A percentile compares a stretch with the other conserved stretches of the same genome.
Evolutionary conservation across 2,888 invertebrate genomes (phyloP).

Genomic region (Amphipoea lucens): DNA sequence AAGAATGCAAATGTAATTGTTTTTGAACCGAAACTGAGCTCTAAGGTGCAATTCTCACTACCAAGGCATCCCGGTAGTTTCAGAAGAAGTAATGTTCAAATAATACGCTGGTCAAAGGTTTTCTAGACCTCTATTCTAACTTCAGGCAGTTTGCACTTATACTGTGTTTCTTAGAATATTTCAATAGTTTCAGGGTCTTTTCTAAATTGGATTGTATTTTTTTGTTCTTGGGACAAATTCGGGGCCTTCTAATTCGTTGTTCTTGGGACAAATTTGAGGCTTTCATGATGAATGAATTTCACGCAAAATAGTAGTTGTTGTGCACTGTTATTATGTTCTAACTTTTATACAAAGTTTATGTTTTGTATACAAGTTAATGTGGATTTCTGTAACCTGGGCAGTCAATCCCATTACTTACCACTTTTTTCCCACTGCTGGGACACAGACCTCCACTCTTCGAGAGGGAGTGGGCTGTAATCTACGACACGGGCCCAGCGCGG

Average conservation of each 20-base stretch:
- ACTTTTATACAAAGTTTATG: too few species aligned
- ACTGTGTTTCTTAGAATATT: conserved; percentile 26
- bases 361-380: not conserved
- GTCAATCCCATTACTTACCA: too few species aligned
- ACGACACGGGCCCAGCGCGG: too few species aligned
- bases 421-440: too few species aligned
- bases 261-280: not conserved
- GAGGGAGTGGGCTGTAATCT: too few species aligned
- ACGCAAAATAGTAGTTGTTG: not conserved
- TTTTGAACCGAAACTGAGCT: conserved; percentile 70
- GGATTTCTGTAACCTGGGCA: not conserved
- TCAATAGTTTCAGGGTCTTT: conserved; percentile 21
- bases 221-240: not conserved
- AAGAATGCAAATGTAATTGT: conserved; percentile 82
- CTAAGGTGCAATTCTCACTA: conserved; percentile 75
- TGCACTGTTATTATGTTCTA: not conserved
- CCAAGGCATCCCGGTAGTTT: conserved; percentile 65
- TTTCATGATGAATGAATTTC: not conserved
- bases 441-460: too few species aligned
- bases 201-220: conserved; percentile 1
- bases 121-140: conserved; percentile 43
- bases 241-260: not conserved
- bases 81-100: conserved; percentile 61
- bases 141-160: conserved; percentile 26
- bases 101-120: conserved; percentile 50